Base-by-base conservation (phyloP, 2,113 vertebrate species). In the Triplophysa rosa region DNA sequence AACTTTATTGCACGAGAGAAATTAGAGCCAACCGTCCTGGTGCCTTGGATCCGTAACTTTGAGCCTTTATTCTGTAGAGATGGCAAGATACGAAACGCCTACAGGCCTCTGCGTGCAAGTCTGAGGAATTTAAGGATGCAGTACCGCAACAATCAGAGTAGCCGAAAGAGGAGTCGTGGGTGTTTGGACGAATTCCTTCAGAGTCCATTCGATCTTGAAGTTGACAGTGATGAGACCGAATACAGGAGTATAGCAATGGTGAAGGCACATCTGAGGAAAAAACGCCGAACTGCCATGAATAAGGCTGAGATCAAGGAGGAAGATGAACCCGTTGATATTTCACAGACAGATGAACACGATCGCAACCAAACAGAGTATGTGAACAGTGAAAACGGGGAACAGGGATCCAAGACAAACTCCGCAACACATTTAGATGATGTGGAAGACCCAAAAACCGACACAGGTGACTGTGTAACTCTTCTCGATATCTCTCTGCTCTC, bases 41-140 rank as follows among this genome's bases (percentile, higher is more conserved):
- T 93, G 49, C 80, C 81, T 13, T 94, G 92, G 93, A 89, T 94
- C 21, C 83, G 40, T 73, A 93, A 92, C 77, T 93, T 94, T 66
- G 85, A 91, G 67, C 75, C 88, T 0, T 77, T 87, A 11, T 93
- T 89, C 76, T 92, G 92, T 72, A 86, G 83, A 69, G 87, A 88
- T 47, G 91, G 91, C 0, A 78, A 92, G 13, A 81, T 89, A 80
- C 81, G 86, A 67, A 91, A 83, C 61, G 89, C 89, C 0, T 88
- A 90, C 77, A 89, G 78, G 77, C 10, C 78, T 29, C 83, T 94
- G 0, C 87, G 78, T 59, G 0, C 62, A 13, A 89, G 83, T 74
- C 82, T 94, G 11, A 90, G 90, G 80, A 88, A 82, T 76, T 76
- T 94, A 17, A 90, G 88, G 68, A 19, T 82, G 0, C 78, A 81